A percentile compares a stretch with the other conserved stretches of the same genome.
Evolutionary conservation across 1,140 invertebrate genomes (phyloP).

Genomic region (Cydia fagiglandana): DNA sequence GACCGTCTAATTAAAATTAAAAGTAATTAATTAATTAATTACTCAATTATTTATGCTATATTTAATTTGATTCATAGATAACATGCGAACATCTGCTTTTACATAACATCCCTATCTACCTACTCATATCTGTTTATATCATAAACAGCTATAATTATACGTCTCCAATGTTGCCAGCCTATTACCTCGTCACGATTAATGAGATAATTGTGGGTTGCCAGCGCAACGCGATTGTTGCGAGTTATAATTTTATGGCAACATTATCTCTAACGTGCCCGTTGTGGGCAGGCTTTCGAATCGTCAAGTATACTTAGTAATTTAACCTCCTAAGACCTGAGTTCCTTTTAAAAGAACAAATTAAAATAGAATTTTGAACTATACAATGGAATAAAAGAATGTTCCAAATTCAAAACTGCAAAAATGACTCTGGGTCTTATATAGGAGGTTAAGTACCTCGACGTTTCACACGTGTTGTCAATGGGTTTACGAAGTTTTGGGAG

Average conservation of each 20-base stretch:
- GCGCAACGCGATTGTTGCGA: conserved; percentile 3
- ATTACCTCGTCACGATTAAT: conserved; percentile 29
- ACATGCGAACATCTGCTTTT: background rate
- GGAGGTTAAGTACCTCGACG: background rate
- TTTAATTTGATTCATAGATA: background rate
- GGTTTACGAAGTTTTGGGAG: too few relatives aligned
- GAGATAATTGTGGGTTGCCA: conserved; percentile 24
- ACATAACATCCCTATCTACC: background rate
- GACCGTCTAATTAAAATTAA: too few relatives aligned
- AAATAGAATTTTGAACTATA: too few relatives aligned
- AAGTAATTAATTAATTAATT: too few relatives aligned
- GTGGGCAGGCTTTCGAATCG: background rate
- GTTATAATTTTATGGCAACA: conserved; percentile 19
- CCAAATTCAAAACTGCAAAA: too few relatives aligned
- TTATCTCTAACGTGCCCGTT: background rate
- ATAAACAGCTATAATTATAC: background rate
- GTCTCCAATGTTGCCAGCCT: conserved; percentile 26
- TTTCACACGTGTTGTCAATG: background rate
- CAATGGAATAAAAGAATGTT: too few relatives aligned
- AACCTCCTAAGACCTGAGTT: too few relatives aligned
- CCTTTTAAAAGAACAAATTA: too few relatives aligned
- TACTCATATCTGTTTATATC: background rate
- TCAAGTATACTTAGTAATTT: background rate
- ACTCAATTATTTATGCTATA: too few relatives aligned
- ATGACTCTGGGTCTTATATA: too few relatives aligned